Evolutionary conservation across 2,888 invertebrate species (phyloP).

Genomic region (Taenaris catops): DNA sequence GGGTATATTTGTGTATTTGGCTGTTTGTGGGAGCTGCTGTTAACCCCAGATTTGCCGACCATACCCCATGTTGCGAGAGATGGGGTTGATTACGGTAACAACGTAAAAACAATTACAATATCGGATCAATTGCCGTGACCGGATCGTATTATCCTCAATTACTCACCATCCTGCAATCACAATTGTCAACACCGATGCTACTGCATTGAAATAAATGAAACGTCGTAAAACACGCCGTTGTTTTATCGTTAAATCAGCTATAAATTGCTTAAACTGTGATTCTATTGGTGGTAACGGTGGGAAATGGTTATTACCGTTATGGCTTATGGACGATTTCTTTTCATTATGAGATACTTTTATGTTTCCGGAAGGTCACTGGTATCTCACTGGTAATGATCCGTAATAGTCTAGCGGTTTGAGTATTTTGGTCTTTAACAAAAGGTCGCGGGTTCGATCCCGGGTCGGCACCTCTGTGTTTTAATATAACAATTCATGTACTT

Average conservation of each 20-base stretch:
- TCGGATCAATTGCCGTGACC: constrained; percentile 28
- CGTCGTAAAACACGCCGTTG: constrained; percentile 61
- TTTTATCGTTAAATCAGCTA: constrained; percentile 54
- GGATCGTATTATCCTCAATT: constrained; percentile 26
- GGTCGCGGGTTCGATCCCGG: too few relatives aligned
- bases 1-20: too few relatives aligned
- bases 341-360: too few relatives aligned
- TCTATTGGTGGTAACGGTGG: constrained; percentile 11
- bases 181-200: constrained; percentile 37
- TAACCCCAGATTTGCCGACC: too few relatives aligned
- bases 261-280: constrained; percentile 30
- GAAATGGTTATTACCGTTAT: constrained; percentile 13
- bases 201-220: constrained; percentile 73
- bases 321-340: background rate
- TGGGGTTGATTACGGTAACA: constrained; percentile 22
- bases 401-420: too few relatives aligned
- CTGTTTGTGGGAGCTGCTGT: too few relatives aligned
- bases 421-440: too few relatives aligned
- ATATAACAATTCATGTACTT: too few relatives aligned
- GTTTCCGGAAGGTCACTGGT: constrained; percentile 3
- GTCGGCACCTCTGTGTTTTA: too few relatives aligned
- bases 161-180: constrained; percentile 36
- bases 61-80: too few relatives aligned
- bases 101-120: constrained; percentile 43
- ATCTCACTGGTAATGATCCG: too few relatives aligned